Conservation (phyloP, 1,140 invertebrate species). For the Uloborus diversus region DNA sequence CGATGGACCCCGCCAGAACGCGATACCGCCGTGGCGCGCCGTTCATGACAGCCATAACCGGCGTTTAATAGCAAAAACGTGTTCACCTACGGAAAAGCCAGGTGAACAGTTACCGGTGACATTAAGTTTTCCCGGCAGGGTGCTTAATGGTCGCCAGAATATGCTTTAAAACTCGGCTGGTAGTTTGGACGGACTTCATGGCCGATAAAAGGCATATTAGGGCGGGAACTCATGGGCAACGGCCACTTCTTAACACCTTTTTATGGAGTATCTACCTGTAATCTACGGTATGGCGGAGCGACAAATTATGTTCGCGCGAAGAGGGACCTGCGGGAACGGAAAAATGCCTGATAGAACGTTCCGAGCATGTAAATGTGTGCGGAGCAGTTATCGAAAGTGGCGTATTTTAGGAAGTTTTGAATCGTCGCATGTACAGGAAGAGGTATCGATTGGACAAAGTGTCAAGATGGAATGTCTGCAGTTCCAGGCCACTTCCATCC, state of each 20-base stretch:
- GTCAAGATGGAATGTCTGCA: too few species aligned
- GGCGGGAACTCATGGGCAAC: background rate
- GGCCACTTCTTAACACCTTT: conserved; percentile 38
- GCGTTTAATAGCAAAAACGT: conserved; percentile 49
- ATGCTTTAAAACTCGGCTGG: conserved; percentile 48
- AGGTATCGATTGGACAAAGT: too few species aligned
- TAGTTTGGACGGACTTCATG: conserved; percentile 11
- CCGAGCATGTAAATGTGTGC: too few species aligned
- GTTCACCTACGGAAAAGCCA: conserved; percentile 43
- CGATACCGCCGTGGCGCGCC: conserved; percentile 1
- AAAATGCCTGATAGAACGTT: background rate
- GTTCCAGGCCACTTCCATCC: too few species aligned
- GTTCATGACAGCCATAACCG: conserved; percentile 38
- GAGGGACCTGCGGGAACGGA: background rate
- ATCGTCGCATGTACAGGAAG: too few species aligned
- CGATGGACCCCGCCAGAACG: conserved; percentile 7
- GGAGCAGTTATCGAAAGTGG: background rate
- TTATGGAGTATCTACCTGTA: conserved; percentile 49
- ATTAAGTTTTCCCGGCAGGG: conserved; percentile 42
- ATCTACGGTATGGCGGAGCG: conserved; percentile 18
- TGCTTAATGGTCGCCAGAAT: conserved; percentile 43
- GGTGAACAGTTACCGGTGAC: conserved; percentile 44
- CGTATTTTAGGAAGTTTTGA: background rate
- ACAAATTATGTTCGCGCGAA: conserved; percentile 12
- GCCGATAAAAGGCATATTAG: conserved; percentile 43